Base-by-base conservation (phyloP, 2,113 vertebrate species). In the Numida meleagris region DNA sequence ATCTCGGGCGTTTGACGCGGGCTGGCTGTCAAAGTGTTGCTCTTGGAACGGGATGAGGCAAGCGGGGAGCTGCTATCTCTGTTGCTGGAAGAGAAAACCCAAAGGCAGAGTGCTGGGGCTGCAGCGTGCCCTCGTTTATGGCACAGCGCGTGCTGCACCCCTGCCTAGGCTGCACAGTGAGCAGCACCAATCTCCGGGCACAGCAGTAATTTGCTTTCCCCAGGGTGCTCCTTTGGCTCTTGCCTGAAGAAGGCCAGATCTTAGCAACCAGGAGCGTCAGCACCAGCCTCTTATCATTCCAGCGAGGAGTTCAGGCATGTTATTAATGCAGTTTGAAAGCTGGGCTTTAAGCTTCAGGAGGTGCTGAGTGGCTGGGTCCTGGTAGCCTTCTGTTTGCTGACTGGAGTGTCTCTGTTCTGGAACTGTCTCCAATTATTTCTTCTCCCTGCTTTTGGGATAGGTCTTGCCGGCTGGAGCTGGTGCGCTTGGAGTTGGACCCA, bases 1-100 rank as follows among this genome's bases (percentile, higher is more conserved):
- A 58, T 55, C 89, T 75, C 62, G 45, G 86, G 71, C 8, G 50
- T 76, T 79, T 89, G 94, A 62, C 78, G 70, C 6, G 63, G 45
- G 86, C 53, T 82, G 89, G 53, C 88, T 93, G n/a, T 92, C 90
- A 83, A 89, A 84, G 92, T 78, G 81, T 34, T 75, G 61, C 86
- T 74, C 82, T 78, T 24, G 4, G 61, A 84, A 79, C 43, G 66
- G 83, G 73, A 25, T 84, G 86, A 79, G 73, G 77, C n/a, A n/a
- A n/a, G n/a, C n/a, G n/a, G n/a, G n/a, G n/a, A n/a, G n/a, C n/a
- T n/a, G n/a, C n/a, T n/a, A n/a, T n/a, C n/a, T n/a, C n/a, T n/a
- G n/a, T n/a, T n/a, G n/a, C 77, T 89, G 29, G 42, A 66, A 79
- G 75, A 85, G 74, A 45, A 90, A 21, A 72, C 43, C 61, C 75